These are phyloP conservation scores for Cryptotis parvus DNA, from an alignment of 2,113 vertebrate genomes.

Conservation along the genomic window DNA sequence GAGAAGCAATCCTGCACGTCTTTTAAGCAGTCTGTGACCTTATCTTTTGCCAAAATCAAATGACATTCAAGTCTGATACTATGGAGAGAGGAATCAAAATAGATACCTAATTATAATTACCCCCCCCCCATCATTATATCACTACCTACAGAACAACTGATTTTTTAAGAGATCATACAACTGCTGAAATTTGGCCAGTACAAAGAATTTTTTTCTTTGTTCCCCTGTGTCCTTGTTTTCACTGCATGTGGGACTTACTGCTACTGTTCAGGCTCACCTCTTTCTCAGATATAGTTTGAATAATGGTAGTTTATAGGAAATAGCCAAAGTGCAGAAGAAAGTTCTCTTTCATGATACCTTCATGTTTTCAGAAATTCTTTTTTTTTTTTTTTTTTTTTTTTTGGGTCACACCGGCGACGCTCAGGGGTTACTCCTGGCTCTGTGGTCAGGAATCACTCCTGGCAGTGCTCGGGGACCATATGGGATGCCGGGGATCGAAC, in stretches of 20 bases:
- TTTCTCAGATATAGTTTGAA: constrained; percentile 62
- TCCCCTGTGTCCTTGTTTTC: constrained; percentile 76
- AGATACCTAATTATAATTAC: constrained; percentile 90
- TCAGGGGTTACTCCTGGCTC: too few relatives aligned
- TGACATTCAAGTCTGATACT: constrained; percentile 89
- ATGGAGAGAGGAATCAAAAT: constrained; percentile 89
- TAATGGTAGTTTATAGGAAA: constrained; percentile 71
- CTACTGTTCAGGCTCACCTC: constrained; percentile 75
- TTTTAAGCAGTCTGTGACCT: constrained; percentile 84
- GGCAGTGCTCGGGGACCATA: too few relatives aligned
- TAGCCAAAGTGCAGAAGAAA: constrained; percentile 50
- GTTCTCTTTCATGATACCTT: constrained; percentile 61
- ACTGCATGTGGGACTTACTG: constrained; percentile 74
- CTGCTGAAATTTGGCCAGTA: constrained; percentile 83
- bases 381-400: too few relatives aligned
- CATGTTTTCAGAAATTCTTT: constrained; percentile 54
- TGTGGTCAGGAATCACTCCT: too few relatives aligned
- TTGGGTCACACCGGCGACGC: too few relatives aligned
- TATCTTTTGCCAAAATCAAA: constrained; percentile 88
- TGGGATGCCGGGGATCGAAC: too few relatives aligned
- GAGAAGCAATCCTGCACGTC: constrained; percentile 73
- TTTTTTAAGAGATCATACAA: constrained; percentile 84
- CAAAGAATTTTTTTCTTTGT: constrained; percentile 82
- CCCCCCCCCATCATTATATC: constrained; percentile 86
- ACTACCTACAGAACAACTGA: constrained; percentile 87